These are phyloP conservation scores for human DNA, from an alignment of 2,113 vertebrate species.

Conservation along the genomic window DNA sequence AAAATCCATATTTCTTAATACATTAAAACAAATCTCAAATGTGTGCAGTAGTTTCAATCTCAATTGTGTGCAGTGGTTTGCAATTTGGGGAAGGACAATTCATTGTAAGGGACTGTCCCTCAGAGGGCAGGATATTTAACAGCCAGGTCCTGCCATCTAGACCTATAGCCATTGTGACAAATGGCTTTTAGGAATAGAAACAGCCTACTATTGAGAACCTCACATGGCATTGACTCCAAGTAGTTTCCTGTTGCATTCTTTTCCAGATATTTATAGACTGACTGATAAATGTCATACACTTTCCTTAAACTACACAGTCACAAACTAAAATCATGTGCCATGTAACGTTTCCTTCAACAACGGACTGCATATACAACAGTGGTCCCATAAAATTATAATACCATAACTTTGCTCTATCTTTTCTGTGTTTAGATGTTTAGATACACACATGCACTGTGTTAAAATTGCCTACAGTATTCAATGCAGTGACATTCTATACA, in stretches of 20 bases:
- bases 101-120: neutral
- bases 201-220: neutral
- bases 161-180: neutral
- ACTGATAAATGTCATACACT: neutral
- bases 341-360: neutral
- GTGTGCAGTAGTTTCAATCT: neutral
- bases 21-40: neutral
- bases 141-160: neutral
- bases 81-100: neutral
- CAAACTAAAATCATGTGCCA: neutral
- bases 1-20: neutral
- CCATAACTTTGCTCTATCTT: neutral
- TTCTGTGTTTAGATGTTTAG: neutral
- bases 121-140: neutral
- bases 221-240: neutral
- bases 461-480: neutral
- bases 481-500: neutral
- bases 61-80: neutral
- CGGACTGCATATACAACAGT: neutral
- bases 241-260: slow-evolving; percentile 17
- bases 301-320: neutral
- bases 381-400: neutral
- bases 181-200: slow-evolving; percentile 12
- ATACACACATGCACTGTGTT: neutral
- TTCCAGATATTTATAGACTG: neutral